Conservation (phyloP, 2,797 vertebrate species). For the Hemitrygon akajei region DNA sequence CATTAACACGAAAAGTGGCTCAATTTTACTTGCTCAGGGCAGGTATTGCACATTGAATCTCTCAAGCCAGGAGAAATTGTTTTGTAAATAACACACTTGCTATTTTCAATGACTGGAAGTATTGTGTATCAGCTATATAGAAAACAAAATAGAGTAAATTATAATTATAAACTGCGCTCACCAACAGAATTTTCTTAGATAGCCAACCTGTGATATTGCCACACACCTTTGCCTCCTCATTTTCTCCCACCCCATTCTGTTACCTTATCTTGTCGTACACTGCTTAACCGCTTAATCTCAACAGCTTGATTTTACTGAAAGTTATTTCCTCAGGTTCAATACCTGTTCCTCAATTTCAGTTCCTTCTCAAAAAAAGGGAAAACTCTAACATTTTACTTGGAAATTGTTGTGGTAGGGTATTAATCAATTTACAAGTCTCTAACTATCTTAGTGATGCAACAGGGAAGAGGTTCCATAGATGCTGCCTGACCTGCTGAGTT, state of each 20-base stretch:
- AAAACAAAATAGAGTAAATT: background rate
- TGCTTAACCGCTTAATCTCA: background rate
- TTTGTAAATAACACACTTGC: background rate
- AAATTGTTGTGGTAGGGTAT: too few species aligned
- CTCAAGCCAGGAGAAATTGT: background rate
- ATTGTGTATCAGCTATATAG: too few species aligned
- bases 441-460: background rate
- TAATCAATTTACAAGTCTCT: background rate
- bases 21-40: background rate
- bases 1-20: background rate
- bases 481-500: too few species aligned
- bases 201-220: background rate
- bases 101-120: background rate
- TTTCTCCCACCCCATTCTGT: too few species aligned
- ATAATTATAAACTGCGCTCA: background rate
- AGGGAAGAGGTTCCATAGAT: too few species aligned
- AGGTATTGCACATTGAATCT: background rate
- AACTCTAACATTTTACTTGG: too few species aligned
- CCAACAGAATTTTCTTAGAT: background rate
- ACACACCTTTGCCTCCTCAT: too few species aligned
- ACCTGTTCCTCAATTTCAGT: background rate
- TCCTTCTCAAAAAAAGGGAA: background rate
- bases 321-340: background rate
- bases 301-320: background rate
- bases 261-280: too few species aligned